These are phyloP conservation scores for Schizopygopsis pylzovi DNA, from an alignment of 2,797 vertebrate species.

Conservation along the genomic window DNA sequence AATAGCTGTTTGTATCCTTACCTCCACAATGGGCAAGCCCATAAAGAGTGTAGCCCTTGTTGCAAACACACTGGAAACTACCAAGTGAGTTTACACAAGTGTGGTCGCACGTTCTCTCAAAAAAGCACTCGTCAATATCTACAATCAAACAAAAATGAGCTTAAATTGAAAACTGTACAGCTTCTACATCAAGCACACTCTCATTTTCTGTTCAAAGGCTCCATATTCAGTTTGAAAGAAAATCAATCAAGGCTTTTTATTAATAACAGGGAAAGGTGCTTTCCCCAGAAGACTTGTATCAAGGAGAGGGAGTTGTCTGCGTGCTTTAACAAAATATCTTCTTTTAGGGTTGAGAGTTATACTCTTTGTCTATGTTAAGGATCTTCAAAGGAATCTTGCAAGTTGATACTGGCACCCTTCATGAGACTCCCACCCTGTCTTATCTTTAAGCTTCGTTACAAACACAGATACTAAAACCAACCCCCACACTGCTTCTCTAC, in stretches of 20 bases:
- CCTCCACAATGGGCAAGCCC: slow-evolving; percentile 95
- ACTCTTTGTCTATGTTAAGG: slow-evolving; percentile 52
- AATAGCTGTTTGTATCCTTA: slow-evolving; percentile 69
- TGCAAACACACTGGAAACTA: slow-evolving; percentile 91
- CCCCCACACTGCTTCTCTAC: not conserved
- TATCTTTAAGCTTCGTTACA: slow-evolving; percentile 51
- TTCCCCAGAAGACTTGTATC: slow-evolving; percentile 46
- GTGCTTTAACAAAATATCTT: slow-evolving; percentile 54
- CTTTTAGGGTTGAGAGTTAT: slow-evolving; percentile 47
- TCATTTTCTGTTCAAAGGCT: slow-evolving; percentile 39
- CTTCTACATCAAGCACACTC: not conserved
- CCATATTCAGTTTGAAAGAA: slow-evolving; percentile 43
- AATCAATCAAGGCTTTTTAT: slow-evolving; percentile 32
- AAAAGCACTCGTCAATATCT: slow-evolving; percentile 98
- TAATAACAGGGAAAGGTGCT: slow-evolving; percentile 54
- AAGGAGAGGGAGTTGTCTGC: slow-evolving; percentile 45
- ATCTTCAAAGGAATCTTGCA: slow-evolving; percentile 68
- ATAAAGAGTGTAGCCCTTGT: slow-evolving; percentile 91
- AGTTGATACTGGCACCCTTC: slow-evolving; percentile 59
- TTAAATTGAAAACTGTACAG: not conserved
- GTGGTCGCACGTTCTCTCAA: slow-evolving; percentile 95
- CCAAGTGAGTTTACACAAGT: slow-evolving; percentile 93
- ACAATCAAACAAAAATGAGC: slow-evolving; percentile 71
- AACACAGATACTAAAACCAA: slow-evolving; percentile 35
- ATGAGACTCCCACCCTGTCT: slow-evolving; percentile 50